Conservation (phyloP, 1,140 invertebrate genomes). For the Ceratina australensis region DNA sequence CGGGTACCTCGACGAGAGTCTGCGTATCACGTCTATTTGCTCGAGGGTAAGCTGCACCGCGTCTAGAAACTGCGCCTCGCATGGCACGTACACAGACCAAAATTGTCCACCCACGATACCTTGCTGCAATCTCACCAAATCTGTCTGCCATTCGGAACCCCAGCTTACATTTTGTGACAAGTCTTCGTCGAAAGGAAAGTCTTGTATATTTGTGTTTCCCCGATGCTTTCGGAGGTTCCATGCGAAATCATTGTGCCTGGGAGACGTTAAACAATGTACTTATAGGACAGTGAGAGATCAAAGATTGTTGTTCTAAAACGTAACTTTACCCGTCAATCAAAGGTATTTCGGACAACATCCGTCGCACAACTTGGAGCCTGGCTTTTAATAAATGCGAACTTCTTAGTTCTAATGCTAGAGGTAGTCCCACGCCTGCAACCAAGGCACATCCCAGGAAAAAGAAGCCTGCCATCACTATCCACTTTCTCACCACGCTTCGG, state of each 20-base stretch:
- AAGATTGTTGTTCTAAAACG: too few relatives aligned
- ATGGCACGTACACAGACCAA: slow-evolving; percentile 94
- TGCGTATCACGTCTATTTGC: slow-evolving; percentile 90
- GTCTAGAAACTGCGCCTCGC: slow-evolving; percentile 89
- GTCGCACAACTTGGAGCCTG: slow-evolving; percentile 80
- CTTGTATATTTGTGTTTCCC: slow-evolving; percentile 84
- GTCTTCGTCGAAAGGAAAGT: slow-evolving; percentile 86
- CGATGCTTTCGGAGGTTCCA: slow-evolving; percentile 90
- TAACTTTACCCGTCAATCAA: slow-evolving; percentile 79
- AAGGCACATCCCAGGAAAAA: slow-evolving; percentile 76
- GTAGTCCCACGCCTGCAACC: slow-evolving; percentile 79
- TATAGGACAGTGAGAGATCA: too few relatives aligned
- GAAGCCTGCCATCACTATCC: slow-evolving; percentile 73
- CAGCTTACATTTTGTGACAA: slow-evolving; percentile 78
- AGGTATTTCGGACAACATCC: slow-evolving; percentile 81
- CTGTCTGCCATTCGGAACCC: slow-evolving; percentile 80
- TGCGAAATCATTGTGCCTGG: slow-evolving; percentile 89
- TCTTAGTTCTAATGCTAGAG: slow-evolving; percentile 80
- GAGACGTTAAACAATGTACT: background rate
- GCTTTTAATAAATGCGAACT: slow-evolving; percentile 82
- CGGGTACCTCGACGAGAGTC: slow-evolving; percentile 83
- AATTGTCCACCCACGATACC: slow-evolving; percentile 86
- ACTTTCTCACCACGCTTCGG: slow-evolving; percentile 66
- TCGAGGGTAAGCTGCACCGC: slow-evolving; percentile 89
- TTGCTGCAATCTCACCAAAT: slow-evolving; percentile 78